phyloP scores from a whole-genome alignment of 2,888 invertebrate genomes.

The Pristionchus fissidentatus region DNA sequence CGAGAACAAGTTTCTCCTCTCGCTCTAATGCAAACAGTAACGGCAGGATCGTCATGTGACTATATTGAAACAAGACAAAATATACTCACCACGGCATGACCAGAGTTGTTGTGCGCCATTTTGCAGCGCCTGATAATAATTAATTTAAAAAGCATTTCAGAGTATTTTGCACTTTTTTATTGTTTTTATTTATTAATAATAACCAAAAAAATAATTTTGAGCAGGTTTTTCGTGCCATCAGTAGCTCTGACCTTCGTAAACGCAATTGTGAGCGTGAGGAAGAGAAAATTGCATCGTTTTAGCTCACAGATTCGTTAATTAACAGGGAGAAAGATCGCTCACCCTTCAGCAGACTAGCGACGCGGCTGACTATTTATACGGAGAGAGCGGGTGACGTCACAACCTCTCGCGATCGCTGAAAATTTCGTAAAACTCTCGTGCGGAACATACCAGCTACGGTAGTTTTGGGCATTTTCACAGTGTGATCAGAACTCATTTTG shows the following conservation, averaged over 20 bases:
- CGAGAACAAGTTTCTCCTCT: slow-evolving; percentile 35
- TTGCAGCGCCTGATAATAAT: slow-evolving; percentile 20
- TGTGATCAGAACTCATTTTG: slow-evolving; percentile 19
- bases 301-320: slow-evolving; percentile 34
- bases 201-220: neutral
- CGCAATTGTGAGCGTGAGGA: neutral
- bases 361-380: slow-evolving; percentile 68
- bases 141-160: neutral
- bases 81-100: slow-evolving; percentile 38
- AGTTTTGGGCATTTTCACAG: too few species aligned
- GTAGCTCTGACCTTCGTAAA: slow-evolving; percentile 35
- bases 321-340: slow-evolving; percentile 46
- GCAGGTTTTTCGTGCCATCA: neutral
- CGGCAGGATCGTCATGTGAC: slow-evolving; percentile 33
- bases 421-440: too few species aligned
- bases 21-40: slow-evolving; percentile 32
- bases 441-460: too few species aligned
- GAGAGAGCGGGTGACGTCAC: slow-evolving; percentile 62
- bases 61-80: neutral
- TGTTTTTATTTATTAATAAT: slow-evolving; percentile 2
- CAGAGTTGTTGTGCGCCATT: slow-evolving; percentile 43
- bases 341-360: slow-evolving; percentile 52
- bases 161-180: neutral
- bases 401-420: slow-evolving; percentile 14
- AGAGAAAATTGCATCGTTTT: slow-evolving; percentile 8